Evolutionary conservation across 1,140 invertebrate genomes (phyloP), one percentile per base, ranked within the genome.

Genomic region (Drosophila melanica): DNA sequence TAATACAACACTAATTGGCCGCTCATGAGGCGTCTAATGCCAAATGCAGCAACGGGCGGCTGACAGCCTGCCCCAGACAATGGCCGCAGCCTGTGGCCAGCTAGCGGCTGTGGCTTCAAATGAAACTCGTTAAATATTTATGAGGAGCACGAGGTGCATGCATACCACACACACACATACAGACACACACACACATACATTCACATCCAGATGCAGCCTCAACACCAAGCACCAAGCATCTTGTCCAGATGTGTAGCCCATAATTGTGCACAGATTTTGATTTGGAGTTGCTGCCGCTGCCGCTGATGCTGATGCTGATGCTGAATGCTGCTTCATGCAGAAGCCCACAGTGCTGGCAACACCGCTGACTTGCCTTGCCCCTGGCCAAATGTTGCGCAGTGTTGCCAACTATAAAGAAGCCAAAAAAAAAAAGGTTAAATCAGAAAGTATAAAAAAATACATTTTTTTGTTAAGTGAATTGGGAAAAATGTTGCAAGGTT

Each of bases 181-280:
- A 45, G 37, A 54, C 27, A 55, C 12, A 47, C 8, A 37, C n/a
- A 67, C n/a, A 48, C 37, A 44, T 54, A 66, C 27, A 45, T n/a
- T 7, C 59, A 66, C 27, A 45, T n/a, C 9, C 48, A 55, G 45
- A 27, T 27, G 27, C 27, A 35, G 33, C 33, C 10, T 35, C 33
- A 35, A 35, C 33, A 35, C 33, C 33, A 35, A 39, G 42, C 45
- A 23, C 35, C 41, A 55, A 39, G 39, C 67, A 65, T 59, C 65
- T 75, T 53, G 82, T 51, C 82, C 82, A 86, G 82, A 89, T 86
- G 82, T 86, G 82, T 87, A 82, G 75, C 59, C 82, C 75, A 79
- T 89, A 86, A 86, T 89, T 86, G 82, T 86, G 84, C 84, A 87
- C 75, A 89, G 79, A 79, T 82, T 87, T 86, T 86, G 82, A 89